Evolutionary conservation across 2,113 vertebrate genomes (phyloP), one percentile per base, ranked within the genome.

Genomic region (Eleginops maclovinus): DNA sequence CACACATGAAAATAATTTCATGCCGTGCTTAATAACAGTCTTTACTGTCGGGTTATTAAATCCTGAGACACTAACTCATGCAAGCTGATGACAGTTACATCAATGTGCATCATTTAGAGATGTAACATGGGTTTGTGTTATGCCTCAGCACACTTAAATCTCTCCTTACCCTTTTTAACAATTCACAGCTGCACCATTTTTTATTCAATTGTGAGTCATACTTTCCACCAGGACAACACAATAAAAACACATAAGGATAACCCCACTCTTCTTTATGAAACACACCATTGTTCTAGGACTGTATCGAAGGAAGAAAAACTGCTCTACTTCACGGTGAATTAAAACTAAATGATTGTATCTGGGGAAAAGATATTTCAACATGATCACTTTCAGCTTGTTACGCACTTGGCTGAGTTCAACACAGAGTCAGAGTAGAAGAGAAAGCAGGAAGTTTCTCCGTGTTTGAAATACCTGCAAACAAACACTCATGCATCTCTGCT

Each of bases 171-270:
- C 19, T 36, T 12, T 17, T 12, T 17, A 65, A 40, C 22, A 51
- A 31, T 6, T 53, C 36, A 61, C 44, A 53, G 56, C 56, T 44
- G 17, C 65, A 16, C 36, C 14, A 9, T 22, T 53, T 28, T 43
- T 22, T 46, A 8, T 69, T 46, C 16, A 22, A 15, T 51, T 17
- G 22, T 31, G 74, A 68, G 64, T 68, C 74, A 54, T 14, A 19
- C 28, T 28, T 26, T 60, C 28, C 12, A 51, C 9, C 54, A 43
- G 28, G 12, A 60, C 55, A 61, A 44, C 36, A 31, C 60, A 21
- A 67, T 15, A 51, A 58, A 49, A 51, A 61, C 17, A 21, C 9
- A 44, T 13, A 10, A n/a, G 0, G 4, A 21, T 8, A 15, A 50
- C 8, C 1, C 11, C 31, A 13, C 12, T 55, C 19, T 36, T 36